phyloP scores from a whole-genome alignment of 2,797 vertebrate species.

The Oreochromis grahami region DNA sequence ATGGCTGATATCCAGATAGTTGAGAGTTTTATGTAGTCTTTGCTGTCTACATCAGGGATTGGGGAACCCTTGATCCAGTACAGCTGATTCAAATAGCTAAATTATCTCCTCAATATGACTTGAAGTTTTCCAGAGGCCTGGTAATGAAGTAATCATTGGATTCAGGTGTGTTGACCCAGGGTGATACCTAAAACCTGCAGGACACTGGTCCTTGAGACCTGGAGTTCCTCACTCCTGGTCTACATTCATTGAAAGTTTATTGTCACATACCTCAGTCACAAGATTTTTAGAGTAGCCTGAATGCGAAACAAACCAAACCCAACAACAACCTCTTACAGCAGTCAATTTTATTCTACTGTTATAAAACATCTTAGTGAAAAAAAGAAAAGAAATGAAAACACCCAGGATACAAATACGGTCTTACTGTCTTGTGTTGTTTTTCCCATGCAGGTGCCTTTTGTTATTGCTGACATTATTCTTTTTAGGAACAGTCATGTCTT shows the following conservation, averaged over 20 bases:
- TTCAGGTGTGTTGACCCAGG: background rate
- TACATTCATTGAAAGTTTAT: background rate
- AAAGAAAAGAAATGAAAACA: background rate
- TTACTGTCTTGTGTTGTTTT: background rate
- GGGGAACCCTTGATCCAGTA: background rate
- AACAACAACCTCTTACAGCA: background rate
- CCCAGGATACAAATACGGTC: background rate
- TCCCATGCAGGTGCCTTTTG: background rate
- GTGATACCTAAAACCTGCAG: background rate
- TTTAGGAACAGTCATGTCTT: constrained; percentile 35
- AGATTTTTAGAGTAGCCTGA: background rate
- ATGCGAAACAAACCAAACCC: background rate
- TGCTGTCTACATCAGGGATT: background rate
- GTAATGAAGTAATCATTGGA: background rate
- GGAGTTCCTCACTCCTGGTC: background rate
- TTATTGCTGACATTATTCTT: background rate
- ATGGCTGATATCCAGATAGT: background rate
- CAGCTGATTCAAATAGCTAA: background rate
- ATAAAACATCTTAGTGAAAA: background rate
- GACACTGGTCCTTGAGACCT: background rate
- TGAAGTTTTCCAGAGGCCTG: background rate
- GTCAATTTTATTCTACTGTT: background rate
- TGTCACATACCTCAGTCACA: background rate
- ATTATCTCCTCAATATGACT: background rate
- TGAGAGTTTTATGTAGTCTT: background rate